Evolutionary conservation across 2,113 vertebrate genomes (phyloP).

Genomic region (Phycodurus eques): DNA sequence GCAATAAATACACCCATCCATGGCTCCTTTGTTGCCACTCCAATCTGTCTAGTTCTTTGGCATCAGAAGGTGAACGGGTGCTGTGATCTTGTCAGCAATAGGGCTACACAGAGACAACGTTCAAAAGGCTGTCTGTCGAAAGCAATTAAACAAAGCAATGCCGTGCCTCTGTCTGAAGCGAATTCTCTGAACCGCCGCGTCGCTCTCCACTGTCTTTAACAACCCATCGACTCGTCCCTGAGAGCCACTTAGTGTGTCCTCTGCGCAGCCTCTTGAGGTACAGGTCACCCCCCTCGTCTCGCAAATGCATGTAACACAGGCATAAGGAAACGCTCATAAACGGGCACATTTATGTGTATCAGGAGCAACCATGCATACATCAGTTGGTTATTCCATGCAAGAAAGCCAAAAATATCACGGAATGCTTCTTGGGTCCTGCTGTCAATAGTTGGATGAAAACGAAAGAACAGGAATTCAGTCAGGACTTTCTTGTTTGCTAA

Average conservation of each 20-base stretch:
- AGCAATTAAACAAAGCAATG: conserved; percentile 51
- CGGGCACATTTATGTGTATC: not conserved
- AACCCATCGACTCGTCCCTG: conserved; percentile 61
- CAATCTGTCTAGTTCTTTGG: not conserved
- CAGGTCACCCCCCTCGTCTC: conserved; percentile 52
- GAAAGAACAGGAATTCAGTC: not conserved
- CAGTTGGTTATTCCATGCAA: not conserved
- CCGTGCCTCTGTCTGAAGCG: conserved; percentile 46
- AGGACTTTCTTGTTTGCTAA: not conserved
- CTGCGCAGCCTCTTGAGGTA: conserved; percentile 62
- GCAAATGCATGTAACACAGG: conserved; percentile 19
- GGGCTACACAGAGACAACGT: conserved; percentile 18
- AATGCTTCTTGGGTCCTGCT: not conserved
- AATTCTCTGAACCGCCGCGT: conserved; percentile 46
- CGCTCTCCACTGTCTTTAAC: conserved; percentile 65
- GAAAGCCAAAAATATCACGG: conserved; percentile 12
- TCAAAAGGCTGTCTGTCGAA: conserved; percentile 48
- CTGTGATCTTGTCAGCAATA: conserved; percentile 8
- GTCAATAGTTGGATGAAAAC: not conserved
- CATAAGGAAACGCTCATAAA: conserved; percentile 13
- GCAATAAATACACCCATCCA: conserved; percentile 1
- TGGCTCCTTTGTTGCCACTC: conserved; percentile 4
- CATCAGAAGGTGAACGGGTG: conserved; percentile 28
- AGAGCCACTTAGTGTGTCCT: conserved; percentile 70
- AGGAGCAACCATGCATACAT: not conserved